Conservation (phyloP, 2,797 vertebrate species). For the Oreochromis grahami region DNA sequence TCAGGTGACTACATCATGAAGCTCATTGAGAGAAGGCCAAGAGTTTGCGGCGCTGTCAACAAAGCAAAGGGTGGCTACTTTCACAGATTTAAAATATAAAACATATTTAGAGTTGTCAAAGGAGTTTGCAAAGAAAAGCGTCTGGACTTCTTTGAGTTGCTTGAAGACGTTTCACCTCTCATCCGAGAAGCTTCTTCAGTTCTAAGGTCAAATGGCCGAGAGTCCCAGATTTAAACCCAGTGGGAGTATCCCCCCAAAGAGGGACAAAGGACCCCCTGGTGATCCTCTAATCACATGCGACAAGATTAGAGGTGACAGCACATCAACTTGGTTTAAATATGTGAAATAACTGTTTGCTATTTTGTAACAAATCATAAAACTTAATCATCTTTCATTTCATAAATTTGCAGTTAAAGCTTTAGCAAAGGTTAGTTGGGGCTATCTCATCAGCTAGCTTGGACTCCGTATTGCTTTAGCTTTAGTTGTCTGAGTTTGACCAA, state of each 20-base stretch:
- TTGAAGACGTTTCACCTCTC: too few relatives aligned
- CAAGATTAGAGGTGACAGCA: not conserved
- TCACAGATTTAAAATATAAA: not conserved
- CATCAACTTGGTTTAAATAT: not conserved
- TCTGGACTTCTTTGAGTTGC: too few relatives aligned
- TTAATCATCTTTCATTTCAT: too few relatives aligned
- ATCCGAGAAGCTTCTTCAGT: too few relatives aligned
- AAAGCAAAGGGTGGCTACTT: not conserved
- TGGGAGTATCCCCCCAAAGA: too few relatives aligned
- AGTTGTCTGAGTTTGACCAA: not conserved
- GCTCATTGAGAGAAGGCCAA: not conserved
- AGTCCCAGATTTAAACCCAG: too few relatives aligned
- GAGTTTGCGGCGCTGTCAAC: not conserved
- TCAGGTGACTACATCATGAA: not conserved
- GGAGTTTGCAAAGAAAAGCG: too few relatives aligned
- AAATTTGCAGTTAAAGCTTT: not conserved
- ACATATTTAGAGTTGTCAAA: not conserved
- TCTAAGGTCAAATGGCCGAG: too few relatives aligned
- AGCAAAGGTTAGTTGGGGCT: not conserved
- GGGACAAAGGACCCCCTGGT: too few relatives aligned
- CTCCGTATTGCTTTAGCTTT: not conserved
- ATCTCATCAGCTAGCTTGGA: not conserved
- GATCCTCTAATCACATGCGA: too few relatives aligned
- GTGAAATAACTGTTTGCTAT: not conserved
- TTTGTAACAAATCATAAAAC: not conserved